phyloP scores from a whole-genome alignment of 2,888 invertebrate species.

The Exephanes ischioxanthus region DNA sequence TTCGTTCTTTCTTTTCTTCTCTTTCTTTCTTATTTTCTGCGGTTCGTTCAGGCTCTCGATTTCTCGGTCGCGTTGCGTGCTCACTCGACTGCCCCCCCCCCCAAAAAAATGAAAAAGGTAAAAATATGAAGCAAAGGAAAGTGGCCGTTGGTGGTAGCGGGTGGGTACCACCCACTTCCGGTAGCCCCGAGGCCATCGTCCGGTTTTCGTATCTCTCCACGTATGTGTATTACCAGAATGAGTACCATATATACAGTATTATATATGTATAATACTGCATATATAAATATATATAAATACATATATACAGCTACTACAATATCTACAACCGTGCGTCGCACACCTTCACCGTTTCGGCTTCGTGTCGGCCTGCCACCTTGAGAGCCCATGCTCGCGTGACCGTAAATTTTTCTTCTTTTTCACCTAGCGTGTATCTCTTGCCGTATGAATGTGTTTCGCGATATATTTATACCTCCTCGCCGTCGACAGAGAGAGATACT shows the following conservation, averaged over 20 bases:
- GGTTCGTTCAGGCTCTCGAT: slow-evolving; percentile 53
- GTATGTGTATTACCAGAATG: slow-evolving; percentile 54
- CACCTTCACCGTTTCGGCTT: slow-evolving; percentile 64
- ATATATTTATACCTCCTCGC: slow-evolving; percentile 61
- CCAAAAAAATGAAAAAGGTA: slow-evolving; percentile 15
- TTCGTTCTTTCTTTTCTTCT: slow-evolving; percentile 20
- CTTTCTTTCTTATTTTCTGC: slow-evolving; percentile 29
- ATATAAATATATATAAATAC: no score
- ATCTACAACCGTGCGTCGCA: slow-evolving; percentile 36
- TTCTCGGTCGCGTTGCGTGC: slow-evolving; percentile 64
- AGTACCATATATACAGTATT: slow-evolving; percentile 21
- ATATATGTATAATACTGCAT: slow-evolving; percentile 5
- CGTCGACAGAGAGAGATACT: slow-evolving; percentile 26
- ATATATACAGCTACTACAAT: slow-evolving; percentile 10
- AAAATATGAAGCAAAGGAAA: slow-evolving; percentile 72
- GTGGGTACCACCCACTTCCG: slow-evolving; percentile 82
- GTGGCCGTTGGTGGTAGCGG: slow-evolving; percentile 79
- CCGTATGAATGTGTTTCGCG: slow-evolving; percentile 57
- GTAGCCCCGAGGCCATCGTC: slow-evolving; percentile 75
- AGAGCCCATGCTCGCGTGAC: slow-evolving; percentile 57
- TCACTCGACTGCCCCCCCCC: slow-evolving; percentile 5
- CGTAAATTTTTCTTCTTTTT: slow-evolving; percentile 59
- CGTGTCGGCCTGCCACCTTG: slow-evolving; percentile 56
- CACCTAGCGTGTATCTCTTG: slow-evolving; percentile 34
- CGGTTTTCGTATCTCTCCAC: slow-evolving; percentile 62